phyloP scores from a whole-genome alignment of 2,888 invertebrate genomes.

The Parnassius glacialis region DNA sequence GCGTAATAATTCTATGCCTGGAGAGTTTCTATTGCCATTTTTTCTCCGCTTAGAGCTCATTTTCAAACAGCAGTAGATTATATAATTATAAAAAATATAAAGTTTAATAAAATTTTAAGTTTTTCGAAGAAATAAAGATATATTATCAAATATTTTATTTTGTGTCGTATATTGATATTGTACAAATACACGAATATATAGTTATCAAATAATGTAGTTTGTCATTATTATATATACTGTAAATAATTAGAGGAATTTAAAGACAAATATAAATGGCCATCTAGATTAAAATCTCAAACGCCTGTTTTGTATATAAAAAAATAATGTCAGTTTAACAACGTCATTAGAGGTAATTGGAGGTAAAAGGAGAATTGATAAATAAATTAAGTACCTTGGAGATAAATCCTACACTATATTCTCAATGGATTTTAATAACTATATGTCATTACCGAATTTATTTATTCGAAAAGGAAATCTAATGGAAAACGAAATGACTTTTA shows the following conservation, averaged over 20 bases:
- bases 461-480: conserved; percentile 7
- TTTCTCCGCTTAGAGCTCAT: too few species aligned
- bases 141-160: too few species aligned
- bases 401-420: conserved; percentile 27
- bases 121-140: too few species aligned
- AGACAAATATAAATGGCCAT: conserved; percentile 30
- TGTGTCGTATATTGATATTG: too few species aligned
- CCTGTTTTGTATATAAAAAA: conserved; percentile 22
- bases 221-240: not conserved
- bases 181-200: too few species aligned
- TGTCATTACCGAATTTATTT: conserved; percentile 8
- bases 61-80: too few species aligned
- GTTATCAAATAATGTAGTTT: too few species aligned
- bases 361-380: conserved; percentile 39
- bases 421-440: conserved; percentile 24
- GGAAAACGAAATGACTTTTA: conserved; percentile 8
- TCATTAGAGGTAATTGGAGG: conserved; percentile 24
- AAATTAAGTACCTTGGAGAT: conserved; percentile 53
- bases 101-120: too few species aligned
- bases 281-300: conserved; percentile 27
- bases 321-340: conserved; percentile 24
- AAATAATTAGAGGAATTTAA: not conserved
- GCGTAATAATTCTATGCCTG: too few species aligned
- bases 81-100: too few species aligned
- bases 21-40: too few species aligned